phyloP scores from a whole-genome alignment of 1,140 invertebrate genomes.

The Tetramorium simillimum region DNA sequence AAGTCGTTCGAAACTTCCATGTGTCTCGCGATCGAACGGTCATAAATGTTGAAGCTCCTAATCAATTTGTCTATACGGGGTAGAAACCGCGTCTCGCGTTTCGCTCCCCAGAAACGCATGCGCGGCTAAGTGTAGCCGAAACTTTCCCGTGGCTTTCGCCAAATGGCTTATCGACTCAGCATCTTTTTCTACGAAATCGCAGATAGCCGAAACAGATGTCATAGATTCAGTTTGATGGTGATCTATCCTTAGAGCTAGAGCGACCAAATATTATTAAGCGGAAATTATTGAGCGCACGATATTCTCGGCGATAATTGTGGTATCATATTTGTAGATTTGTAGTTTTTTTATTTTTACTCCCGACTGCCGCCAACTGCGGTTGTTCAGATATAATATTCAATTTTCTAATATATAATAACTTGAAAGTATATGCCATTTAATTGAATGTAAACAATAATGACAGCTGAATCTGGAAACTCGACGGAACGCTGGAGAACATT shows the following conservation, averaged over 20 bases:
- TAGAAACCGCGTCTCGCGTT: neutral
- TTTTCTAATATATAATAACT: neutral
- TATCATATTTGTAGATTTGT: neutral
- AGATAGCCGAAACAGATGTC: slow-evolving; percentile 7
- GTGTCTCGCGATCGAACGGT: slow-evolving; percentile 23
- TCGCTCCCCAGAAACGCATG: neutral
- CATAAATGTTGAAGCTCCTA: slow-evolving; percentile 67
- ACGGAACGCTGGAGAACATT: neutral
- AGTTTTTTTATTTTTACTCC: neutral
- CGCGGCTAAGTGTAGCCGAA: neutral
- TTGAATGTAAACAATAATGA: slow-evolving; percentile 1
- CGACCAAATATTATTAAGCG: neutral
- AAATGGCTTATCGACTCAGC: slow-evolving; percentile 70
- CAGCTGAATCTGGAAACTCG: neutral
- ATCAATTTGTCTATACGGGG: slow-evolving; percentile 65
- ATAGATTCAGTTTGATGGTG: slow-evolving; percentile 32
- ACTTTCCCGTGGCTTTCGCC: slow-evolving; percentile 18
- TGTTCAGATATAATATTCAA: slow-evolving; percentile 5
- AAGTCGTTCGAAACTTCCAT: slow-evolving; percentile 63
- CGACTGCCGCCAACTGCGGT: too few species aligned
- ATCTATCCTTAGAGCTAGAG: neutral
- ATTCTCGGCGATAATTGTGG: neutral
- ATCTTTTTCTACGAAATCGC: slow-evolving; percentile 34
- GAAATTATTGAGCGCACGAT: neutral
- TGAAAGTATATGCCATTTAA: neutral